These are phyloP conservation scores for Acanthopagrus latus DNA, from an alignment of 2,797 vertebrate species.

Conservation along the genomic window DNA sequence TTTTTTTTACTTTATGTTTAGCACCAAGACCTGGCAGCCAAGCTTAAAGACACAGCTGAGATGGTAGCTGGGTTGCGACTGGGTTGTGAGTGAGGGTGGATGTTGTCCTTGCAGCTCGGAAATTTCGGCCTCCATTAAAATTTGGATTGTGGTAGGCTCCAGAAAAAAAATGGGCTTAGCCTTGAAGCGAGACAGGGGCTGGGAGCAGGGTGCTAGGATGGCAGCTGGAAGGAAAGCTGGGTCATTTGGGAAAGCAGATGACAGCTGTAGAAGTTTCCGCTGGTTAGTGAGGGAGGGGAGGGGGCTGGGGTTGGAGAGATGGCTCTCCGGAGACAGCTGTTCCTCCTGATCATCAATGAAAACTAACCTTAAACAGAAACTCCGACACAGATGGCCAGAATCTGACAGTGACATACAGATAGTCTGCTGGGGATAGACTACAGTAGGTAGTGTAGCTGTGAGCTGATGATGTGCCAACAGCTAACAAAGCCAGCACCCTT, in stretches of 20 bases:
- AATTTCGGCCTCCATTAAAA: conserved; percentile 16
- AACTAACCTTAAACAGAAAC: conserved; percentile 71
- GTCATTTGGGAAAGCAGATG: conserved; percentile 86
- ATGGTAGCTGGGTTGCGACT: conserved; percentile 17
- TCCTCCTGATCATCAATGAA: conserved; percentile 74
- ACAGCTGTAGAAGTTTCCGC: conserved; percentile 86
- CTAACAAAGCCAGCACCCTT: conserved; percentile 14
- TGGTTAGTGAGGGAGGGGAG: conserved; percentile 76
- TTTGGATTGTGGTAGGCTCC: conserved; percentile 14
- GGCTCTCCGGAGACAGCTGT: conserved; percentile 83
- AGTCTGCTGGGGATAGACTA: conserved; percentile 39
- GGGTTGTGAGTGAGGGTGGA: conserved; percentile 2
- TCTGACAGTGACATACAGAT: conserved; percentile 44
- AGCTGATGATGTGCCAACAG: conserved; percentile 49
- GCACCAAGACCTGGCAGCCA: conserved; percentile 11
- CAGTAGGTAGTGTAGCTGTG: conserved; percentile 23
- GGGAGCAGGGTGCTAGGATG: conserved; percentile 67
- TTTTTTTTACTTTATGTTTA: conserved; percentile 1
- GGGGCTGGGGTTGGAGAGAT: conserved; percentile 62
- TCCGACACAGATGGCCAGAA: conserved; percentile 68
- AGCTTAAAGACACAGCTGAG: conserved; percentile 7
- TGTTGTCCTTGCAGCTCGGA: conserved; percentile 7
- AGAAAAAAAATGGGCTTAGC: conserved; percentile 34
- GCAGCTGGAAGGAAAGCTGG: conserved; percentile 84
- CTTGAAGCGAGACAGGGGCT: conserved; percentile 55